phyloP scores from a whole-genome alignment of 2,797 vertebrate genomes.

The Champsocephalus esox region DNA sequence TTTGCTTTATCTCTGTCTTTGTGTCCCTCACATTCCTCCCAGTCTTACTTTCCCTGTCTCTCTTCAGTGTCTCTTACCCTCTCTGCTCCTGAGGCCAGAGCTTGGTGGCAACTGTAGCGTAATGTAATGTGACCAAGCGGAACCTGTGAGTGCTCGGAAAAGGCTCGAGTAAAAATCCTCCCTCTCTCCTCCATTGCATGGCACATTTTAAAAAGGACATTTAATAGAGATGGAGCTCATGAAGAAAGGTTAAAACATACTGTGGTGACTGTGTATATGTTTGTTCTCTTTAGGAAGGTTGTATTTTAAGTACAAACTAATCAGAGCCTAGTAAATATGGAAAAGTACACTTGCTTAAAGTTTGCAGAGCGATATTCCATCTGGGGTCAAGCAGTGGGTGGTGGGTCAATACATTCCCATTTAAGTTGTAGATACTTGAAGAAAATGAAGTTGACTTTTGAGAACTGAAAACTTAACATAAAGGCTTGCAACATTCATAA shows the following conservation, averaged over 20 bases:
- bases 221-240: constrained; percentile 65
- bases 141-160: constrained; percentile 75
- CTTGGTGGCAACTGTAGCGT: constrained; percentile 79
- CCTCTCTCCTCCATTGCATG: constrained; percentile 61
- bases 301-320: constrained; percentile 24
- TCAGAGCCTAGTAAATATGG: constrained; percentile 20
- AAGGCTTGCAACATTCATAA: constrained; percentile 1
- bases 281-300: constrained; percentile 23
- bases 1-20: constrained; percentile 24
- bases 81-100: constrained; percentile 72
- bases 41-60: constrained; percentile 26
- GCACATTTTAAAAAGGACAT: constrained; percentile 70
- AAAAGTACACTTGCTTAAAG: constrained; percentile 35
- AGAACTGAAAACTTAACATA: constrained; percentile 3
- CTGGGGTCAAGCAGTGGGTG: constrained; percentile 52
- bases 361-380: constrained; percentile 29
- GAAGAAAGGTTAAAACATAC: constrained; percentile 46
- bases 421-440: constrained; percentile 22
- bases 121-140: constrained; percentile 78
- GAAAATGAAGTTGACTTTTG: constrained; percentile 17
- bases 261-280: constrained; percentile 41
- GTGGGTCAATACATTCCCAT: constrained; percentile 47
- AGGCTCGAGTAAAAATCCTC: constrained; percentile 76
- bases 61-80: constrained; percentile 55
- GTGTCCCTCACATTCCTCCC: constrained; percentile 37